phyloP scores from a whole-genome alignment of 2,888 invertebrate genomes.

The Sesamia inferens region DNA sequence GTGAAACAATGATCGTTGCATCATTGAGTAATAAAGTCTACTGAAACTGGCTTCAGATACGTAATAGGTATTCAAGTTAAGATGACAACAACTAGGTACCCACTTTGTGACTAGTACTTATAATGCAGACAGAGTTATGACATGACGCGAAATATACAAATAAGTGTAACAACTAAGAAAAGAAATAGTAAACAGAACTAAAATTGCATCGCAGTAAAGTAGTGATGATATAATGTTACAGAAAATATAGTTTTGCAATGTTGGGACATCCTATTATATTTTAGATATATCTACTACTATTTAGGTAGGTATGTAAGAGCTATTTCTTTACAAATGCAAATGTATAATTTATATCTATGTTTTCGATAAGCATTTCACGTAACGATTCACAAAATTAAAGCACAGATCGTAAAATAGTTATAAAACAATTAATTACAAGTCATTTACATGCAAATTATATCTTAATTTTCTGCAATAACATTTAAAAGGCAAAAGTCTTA shows the following conservation, averaged over 20 bases:
- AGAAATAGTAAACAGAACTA: neutral
- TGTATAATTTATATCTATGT: slow-evolving; percentile 1
- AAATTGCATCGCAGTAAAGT: neutral
- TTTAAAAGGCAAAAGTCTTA: slow-evolving; percentile 19
- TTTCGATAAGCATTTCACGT: slow-evolving; percentile 26
- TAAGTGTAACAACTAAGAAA: neutral
- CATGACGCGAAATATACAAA: neutral
- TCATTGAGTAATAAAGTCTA: slow-evolving; percentile 22
- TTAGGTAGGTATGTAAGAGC: neutral
- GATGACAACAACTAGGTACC: slow-evolving; percentile 10
- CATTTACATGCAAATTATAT: slow-evolving; percentile 39
- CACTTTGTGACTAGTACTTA: slow-evolving; percentile 3
- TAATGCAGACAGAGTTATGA: slow-evolving; percentile 15
- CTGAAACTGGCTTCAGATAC: slow-evolving; percentile 15
- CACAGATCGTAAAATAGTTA: slow-evolving; percentile 14
- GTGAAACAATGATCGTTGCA: slow-evolving; percentile 56
- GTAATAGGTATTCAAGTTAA: slow-evolving; percentile 9
- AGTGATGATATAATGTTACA: neutral
- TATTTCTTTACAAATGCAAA: slow-evolving; percentile 7
- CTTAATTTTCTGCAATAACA: slow-evolving; percentile 31
- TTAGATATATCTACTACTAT: neutral
- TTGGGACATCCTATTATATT: neutral
- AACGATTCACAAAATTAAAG: slow-evolving; percentile 30
- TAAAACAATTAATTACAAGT: slow-evolving; percentile 42
- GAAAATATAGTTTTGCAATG: slow-evolving; percentile 13